Base-by-base conservation (phyloP, 1,140 invertebrate species). In the Bacillus rossius region DNA sequence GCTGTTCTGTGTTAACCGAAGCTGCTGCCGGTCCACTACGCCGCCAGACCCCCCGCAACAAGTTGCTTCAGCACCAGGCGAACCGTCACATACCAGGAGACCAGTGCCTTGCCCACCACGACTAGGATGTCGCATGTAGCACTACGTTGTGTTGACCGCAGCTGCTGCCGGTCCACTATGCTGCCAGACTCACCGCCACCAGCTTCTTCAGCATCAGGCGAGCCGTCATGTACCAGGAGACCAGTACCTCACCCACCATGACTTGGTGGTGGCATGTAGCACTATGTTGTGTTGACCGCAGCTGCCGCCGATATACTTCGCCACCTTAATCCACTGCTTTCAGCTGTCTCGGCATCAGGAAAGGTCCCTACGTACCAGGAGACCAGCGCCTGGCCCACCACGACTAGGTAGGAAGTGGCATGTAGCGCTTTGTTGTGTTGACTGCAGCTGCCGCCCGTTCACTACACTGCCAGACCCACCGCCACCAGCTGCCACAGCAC, bases 401-500 rank as follows among this genome's bases (percentile, higher is more conserved):
- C 57, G 25, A 62, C n/a, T n/a, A n/a, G n/a, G n/a, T n/a, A n/a
- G n/a, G n/a, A n/a, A n/a, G n/a, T n/a, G n/a, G n/a, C n/a, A n/a
- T n/a, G n/a, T n/a, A n/a, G n/a, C n/a, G n/a, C n/a, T n/a, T n/a
- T n/a, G n/a, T n/a, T n/a, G n/a, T n/a, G n/a, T n/a, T n/a, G n/a
- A n/a, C n/a, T n/a, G n/a, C n/a, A n/a, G n/a, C n/a, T n/a, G 14
- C 47, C 47, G 26, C 17, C 64, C 8, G 67, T 68, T 1, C 29
- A 62, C 13, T 68, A 68, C 53, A 55, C 57, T 3, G 59, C 65
- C 0, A 62, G 63, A 47, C 65, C 65, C 10, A 68, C 67, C 0
- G 67, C 59, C 1, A 66, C 65, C 13, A 67, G 63, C 25, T 64
- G 64, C 34, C 47, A 67, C 20, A 67, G 65, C 25, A 65, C 67